Evolutionary conservation across 2,113 vertebrate species (phyloP).

Genomic region (Ammodramus savannarum): DNA sequence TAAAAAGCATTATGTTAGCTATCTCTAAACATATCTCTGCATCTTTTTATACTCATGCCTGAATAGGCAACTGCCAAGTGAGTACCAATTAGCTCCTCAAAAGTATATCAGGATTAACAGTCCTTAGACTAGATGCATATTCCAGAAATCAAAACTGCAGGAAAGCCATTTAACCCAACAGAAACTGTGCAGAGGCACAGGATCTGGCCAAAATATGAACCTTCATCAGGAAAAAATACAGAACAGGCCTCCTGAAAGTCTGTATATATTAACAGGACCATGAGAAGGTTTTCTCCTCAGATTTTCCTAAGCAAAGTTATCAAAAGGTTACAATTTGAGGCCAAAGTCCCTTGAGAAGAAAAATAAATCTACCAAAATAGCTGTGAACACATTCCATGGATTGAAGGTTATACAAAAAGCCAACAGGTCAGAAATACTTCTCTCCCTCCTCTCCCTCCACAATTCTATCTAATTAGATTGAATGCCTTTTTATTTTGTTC

Average conservation of each 20-base stretch:
- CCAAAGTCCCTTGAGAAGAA: background rate
- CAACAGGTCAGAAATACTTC: background rate
- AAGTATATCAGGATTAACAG: background rate
- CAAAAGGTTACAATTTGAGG: background rate
- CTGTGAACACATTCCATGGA: background rate
- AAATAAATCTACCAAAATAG: background rate
- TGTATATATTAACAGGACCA: background rate
- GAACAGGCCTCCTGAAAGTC: background rate
- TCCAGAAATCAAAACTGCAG: background rate
- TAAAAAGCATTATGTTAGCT: background rate
- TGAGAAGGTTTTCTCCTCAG: background rate
- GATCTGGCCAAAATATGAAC: background rate
- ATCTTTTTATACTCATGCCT: background rate
- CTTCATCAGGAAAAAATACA: background rate
- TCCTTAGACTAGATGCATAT: background rate
- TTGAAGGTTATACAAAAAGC: slow-evolving; percentile 15
- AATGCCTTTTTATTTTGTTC: slow-evolving; percentile 41
- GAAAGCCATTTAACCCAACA: background rate
- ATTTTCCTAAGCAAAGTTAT: background rate
- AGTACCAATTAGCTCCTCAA: background rate
- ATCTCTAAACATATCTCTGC: background rate
- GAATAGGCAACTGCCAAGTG: background rate
- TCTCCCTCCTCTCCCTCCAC: background rate
- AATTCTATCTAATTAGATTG: slow-evolving; percentile 48
- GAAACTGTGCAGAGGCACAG: background rate